Conservation (phyloP, 2,113 vertebrate genomes). For the Tragelaphus strepsiceros region DNA sequence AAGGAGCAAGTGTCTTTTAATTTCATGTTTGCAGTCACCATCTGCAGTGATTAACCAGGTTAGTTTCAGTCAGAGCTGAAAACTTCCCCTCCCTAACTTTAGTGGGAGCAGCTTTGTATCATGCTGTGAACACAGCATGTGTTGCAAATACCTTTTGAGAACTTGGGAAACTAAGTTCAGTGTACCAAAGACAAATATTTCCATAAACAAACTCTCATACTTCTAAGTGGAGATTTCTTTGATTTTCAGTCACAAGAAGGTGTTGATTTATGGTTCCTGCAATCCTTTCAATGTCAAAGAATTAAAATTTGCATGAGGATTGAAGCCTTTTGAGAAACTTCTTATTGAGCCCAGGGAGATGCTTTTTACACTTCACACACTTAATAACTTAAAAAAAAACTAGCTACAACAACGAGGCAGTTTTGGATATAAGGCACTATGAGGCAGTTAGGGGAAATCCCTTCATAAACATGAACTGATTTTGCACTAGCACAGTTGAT, state of each 20-base stretch:
- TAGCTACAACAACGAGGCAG: neutral
- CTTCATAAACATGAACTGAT: neutral
- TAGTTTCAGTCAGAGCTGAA: neutral
- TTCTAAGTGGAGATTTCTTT: neutral
- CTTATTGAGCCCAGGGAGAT: neutral
- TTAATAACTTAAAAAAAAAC: neutral
- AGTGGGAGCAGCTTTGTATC: neutral
- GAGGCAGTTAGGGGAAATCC: neutral
- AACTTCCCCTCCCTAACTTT: neutral
- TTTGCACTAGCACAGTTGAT: neutral
- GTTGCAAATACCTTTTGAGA: neutral
- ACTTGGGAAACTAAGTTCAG: neutral
- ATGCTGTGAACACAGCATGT: neutral
- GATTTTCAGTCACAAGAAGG: neutral
- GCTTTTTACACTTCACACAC: neutral
- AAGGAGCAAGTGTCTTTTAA: neutral
- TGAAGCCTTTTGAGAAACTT: neutral
- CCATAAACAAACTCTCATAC: neutral
- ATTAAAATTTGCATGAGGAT: neutral
- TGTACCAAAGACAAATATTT: neutral
- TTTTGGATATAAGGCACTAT: neutral
- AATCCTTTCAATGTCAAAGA: neutral
- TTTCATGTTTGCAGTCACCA: neutral
- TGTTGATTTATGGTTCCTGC: neutral
- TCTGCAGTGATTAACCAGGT: neutral